Evolutionary conservation across 2,113 vertebrate genomes (phyloP).

Genomic region (Furnarius figulus): DNA sequence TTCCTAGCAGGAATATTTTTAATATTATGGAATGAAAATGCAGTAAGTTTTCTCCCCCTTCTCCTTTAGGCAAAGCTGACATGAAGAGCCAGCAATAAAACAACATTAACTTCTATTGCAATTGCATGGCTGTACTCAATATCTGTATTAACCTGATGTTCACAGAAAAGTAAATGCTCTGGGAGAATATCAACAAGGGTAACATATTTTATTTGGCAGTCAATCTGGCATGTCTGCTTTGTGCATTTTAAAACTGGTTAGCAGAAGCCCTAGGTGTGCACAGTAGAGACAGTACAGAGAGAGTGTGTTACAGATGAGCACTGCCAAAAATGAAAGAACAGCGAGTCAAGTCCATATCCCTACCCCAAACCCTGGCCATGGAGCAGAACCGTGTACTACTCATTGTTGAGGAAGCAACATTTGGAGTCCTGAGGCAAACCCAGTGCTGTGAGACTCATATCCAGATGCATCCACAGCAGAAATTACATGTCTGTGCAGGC

Average conservation of each 20-base stretch:
- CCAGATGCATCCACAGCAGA: rapidly evolving
- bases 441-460: background rate
- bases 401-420: rapidly evolving
- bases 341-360: background rate
- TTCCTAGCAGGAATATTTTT: background rate
- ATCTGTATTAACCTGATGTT: background rate
- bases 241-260: background rate
- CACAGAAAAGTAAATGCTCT: background rate
- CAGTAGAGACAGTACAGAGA: background rate
- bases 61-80: background rate
- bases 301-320: rapidly evolving
- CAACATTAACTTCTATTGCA: background rate
- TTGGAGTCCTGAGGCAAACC: background rate
- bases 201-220: background rate
- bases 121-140: background rate
- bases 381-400: rapidly evolving
- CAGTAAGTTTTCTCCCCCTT: background rate
- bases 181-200: background rate
- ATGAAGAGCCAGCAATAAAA: background rate
- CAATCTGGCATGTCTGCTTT: background rate
- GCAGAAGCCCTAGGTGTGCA: background rate
- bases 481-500: background rate
- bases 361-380: background rate
- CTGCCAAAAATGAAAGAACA: background rate
- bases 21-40: background rate